phyloP scores from a whole-genome alignment of 2,888 invertebrate genomes.

The Seladonia tumulorum region DNA sequence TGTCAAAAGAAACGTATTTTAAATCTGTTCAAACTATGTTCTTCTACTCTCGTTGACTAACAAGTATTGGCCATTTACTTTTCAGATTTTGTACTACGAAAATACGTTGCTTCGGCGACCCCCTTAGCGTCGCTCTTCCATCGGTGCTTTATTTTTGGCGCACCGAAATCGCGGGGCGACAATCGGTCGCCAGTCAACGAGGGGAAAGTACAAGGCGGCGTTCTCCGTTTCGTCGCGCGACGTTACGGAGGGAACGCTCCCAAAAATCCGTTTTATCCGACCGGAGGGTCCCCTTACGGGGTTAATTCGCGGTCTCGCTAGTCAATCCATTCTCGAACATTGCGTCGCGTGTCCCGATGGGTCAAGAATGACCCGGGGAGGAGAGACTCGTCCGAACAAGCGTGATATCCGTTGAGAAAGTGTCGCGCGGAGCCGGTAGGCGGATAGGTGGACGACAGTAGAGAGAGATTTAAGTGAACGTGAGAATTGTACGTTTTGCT shows the following conservation, averaged over 20 bases:
- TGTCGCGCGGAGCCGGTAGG: slow-evolving; percentile 53
- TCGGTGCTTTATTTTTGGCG: no score
- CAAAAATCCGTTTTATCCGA: background rate
- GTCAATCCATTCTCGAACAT: slow-evolving; percentile 76
- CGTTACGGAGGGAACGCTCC: background rate
- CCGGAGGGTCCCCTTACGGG: background rate
- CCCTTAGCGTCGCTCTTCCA: background rate
- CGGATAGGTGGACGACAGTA: slow-evolving; percentile 7
- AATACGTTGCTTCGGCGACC: background rate
- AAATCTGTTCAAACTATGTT: background rate
- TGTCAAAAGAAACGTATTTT: no score
- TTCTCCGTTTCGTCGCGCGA: background rate
- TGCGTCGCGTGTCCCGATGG: slow-evolving; percentile 32
- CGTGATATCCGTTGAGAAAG: slow-evolving; percentile 32
- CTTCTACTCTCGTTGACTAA: background rate
- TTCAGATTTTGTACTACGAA: background rate
- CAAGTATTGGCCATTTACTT: background rate
- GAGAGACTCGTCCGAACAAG: background rate
- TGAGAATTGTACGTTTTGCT: slow-evolving; percentile 28
- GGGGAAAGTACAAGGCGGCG: background rate
- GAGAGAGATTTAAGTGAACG: slow-evolving; percentile 21
- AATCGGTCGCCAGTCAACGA: background rate
- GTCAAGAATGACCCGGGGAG: background rate
- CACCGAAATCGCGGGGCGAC: background rate
- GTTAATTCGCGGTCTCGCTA: slow-evolving; percentile 6